Conservation (phyloP, 2,888 invertebrate species). For the Tipula confusa region DNA sequence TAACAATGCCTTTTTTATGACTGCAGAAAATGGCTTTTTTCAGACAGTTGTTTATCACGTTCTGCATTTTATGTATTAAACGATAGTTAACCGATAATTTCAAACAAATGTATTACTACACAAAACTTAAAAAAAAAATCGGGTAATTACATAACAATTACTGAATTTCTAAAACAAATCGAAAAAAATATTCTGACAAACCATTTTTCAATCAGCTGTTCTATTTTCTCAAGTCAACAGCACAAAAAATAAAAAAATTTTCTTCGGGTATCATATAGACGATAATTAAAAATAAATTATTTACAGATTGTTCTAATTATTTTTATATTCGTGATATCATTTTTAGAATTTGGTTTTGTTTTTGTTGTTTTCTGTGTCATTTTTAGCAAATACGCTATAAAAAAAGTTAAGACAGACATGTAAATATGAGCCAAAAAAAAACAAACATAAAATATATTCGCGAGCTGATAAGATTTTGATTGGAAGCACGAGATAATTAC, state of each 20-base stretch:
- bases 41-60: too few species aligned
- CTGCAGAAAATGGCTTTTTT: too few species aligned
- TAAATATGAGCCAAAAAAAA: not conserved
- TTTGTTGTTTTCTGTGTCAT: not conserved
- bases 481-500: not conserved
- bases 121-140: too few species aligned
- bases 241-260: not conserved
- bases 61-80: too few species aligned
- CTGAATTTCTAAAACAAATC: too few species aligned
- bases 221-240: not conserved
- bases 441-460: not conserved
- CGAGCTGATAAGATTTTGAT: not conserved
- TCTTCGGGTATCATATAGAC: too few species aligned
- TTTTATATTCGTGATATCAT: not conserved
- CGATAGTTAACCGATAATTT: too few species aligned
- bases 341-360: not conserved
- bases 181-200: not conserved
- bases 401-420: not conserved
- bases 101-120: too few species aligned
- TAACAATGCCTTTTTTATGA: too few species aligned
- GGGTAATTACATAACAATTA: too few species aligned
- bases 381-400: not conserved
- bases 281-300: not conserved
- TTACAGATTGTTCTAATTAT: not conserved
- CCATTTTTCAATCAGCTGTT: not conserved